A percentile compares a stretch with the other conserved stretches of the same genome.
Conservation (phyloP, 2,888 invertebrate species). For the Folsomia candida region DNA sequence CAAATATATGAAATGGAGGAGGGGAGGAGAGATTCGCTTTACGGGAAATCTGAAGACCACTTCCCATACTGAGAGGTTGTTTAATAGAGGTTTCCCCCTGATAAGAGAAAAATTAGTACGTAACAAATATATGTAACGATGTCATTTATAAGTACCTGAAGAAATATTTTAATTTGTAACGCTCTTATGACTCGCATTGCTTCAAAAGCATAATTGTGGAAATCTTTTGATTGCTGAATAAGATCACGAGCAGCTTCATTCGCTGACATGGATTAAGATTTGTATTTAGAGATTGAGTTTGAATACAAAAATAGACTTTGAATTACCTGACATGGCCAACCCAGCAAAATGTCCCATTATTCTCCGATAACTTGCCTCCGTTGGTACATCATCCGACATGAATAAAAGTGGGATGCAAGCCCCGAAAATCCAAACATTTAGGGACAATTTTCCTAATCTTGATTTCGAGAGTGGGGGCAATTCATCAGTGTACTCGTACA, state of each 20-base stretch:
- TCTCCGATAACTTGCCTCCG: neutral
- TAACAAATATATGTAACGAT: too few relatives aligned
- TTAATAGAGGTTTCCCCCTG: neutral
- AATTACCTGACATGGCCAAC: too few relatives aligned
- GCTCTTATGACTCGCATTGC: neutral
- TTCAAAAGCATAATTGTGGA: neutral
- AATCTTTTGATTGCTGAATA: neutral
- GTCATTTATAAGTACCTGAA: too few relatives aligned
- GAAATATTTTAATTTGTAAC: neutral
- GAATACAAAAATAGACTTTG: too few relatives aligned
- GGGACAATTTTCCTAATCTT: neutral
- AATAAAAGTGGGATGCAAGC: neutral
- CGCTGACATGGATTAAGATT: too few relatives aligned
- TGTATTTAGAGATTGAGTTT: too few relatives aligned
- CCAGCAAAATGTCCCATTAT: neutral
- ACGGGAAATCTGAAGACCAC: neutral
- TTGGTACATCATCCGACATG: neutral
- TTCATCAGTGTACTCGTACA: neutral
- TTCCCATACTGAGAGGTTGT: neutral
- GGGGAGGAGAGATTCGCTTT: neutral
- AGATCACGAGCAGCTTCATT: neutral
- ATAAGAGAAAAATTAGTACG: too few relatives aligned
- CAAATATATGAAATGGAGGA: neutral
- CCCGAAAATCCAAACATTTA: conserved; percentile 1
- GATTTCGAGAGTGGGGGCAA: neutral